Percentiles rank a stretch among this genome's conserved stretches.
Conservation (phyloP, 2,888 invertebrate species). For the Euzetes globulus region DNA sequence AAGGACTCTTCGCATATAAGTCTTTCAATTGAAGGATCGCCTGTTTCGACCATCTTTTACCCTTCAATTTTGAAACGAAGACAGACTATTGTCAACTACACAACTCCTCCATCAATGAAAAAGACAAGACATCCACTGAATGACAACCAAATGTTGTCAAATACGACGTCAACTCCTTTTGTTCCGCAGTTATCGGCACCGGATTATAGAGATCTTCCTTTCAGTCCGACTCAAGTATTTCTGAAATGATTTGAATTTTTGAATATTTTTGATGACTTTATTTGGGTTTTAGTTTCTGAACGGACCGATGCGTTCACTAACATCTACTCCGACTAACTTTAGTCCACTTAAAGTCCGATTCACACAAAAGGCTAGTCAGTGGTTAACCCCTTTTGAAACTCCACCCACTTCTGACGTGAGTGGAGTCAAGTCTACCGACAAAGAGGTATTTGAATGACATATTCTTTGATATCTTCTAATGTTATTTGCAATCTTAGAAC, state of each 20-base stretch:
- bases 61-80: conserved; percentile 3
- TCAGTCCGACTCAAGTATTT: conserved; percentile 13
- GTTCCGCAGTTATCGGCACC: not conserved
- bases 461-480: not conserved
- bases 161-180: not conserved
- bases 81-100: conserved; percentile 10
- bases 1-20: not conserved
- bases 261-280: not conserved
- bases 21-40: not conserved
- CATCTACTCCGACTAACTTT: not conserved
- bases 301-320: conserved; percentile 18
- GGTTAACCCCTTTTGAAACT: conserved; percentile 2
- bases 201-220: not conserved
- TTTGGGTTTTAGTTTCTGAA: not conserved
- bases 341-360: not conserved
- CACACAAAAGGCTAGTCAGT: not conserved
- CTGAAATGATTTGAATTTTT: not conserved
- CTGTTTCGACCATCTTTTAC: not conserved
- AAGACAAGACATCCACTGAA: not conserved
- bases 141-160: not conserved
- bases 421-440: conserved; percentile 24
- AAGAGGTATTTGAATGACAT: conserved; percentile 26
- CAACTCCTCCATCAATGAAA: conserved; percentile 14
- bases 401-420: conserved; percentile 16
- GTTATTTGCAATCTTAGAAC: conserved; percentile 32